Evolutionary conservation across 2,797 vertebrate genomes (phyloP).

Genomic region (Falco cherrug): DNA sequence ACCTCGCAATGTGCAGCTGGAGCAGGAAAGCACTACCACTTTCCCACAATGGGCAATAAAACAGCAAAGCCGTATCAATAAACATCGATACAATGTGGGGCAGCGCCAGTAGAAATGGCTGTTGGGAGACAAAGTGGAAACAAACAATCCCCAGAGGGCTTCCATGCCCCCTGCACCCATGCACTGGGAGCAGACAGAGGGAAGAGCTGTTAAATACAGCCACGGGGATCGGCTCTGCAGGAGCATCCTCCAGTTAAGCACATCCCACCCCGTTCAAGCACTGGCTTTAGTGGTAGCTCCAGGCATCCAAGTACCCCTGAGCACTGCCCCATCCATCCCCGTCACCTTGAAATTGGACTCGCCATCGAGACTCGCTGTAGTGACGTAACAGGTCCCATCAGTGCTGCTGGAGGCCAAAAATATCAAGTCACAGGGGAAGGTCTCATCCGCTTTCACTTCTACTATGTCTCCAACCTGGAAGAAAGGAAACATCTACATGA

Average conservation of each 20-base stretch:
- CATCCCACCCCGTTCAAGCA: neutral
- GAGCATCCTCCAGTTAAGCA: neutral
- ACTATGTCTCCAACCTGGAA: slow-evolving; percentile 93
- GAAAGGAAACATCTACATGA: neutral
- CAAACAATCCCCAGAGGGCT: neutral
- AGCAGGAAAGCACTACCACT: fast-evolving
- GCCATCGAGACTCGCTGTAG: slow-evolving; percentile 96
- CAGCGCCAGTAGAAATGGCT: neutral
- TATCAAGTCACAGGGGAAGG: slow-evolving; percentile 98
- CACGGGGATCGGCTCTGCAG: fast-evolving
- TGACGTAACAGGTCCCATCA: slow-evolving; percentile 92
- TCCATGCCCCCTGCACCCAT: neutral
- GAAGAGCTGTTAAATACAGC: neutral
- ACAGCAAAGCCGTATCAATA: fast-evolving
- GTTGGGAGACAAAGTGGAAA: neutral
- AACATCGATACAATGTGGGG: neutral
- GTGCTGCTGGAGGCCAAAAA: slow-evolving; percentile 88
- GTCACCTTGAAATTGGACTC: slow-evolving; percentile 98
- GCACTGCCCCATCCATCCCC: neutral
- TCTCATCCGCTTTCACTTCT: slow-evolving; percentile 92
- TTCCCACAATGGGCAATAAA: neutral
- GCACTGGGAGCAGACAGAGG: neutral
- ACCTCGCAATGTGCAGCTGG: fast-evolving
- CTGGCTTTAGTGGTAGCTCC: neutral
- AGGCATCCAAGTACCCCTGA: neutral